A percentile compares a stretch with the other conserved stretches of the same genome.
phyloP scores from a whole-genome alignment of 2,797 vertebrate species.

The Sus cebifrons region DNA sequence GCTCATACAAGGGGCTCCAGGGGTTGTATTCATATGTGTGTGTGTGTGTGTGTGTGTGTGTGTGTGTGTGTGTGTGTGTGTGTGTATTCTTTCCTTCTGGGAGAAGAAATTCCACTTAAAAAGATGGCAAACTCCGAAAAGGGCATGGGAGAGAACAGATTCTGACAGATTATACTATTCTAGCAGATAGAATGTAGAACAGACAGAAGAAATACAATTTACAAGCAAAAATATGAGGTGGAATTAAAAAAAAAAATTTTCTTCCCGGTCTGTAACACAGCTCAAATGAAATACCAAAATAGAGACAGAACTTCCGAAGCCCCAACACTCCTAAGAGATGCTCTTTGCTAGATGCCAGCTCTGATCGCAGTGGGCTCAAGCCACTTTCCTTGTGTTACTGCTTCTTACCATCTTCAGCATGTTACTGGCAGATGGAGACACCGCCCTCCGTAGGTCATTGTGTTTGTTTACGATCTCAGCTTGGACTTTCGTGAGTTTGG shows the following conservation, averaged over 20 bases:
- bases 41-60: not conserved
- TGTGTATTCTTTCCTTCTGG: not conserved
- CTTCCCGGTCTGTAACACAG: not conserved
- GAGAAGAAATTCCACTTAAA: not conserved
- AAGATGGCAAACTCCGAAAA: constrained; percentile 7
- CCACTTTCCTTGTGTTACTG: not conserved
- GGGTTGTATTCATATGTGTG: not conserved
- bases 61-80: too few relatives aligned
- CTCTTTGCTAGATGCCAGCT: too few relatives aligned
- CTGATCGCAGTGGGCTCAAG: not conserved
- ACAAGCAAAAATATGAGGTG: not conserved
- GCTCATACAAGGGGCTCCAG: not conserved
- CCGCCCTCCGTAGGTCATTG: constrained; percentile 68
- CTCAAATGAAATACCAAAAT: not conserved
- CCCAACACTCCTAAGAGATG: not conserved
- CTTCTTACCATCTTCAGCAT: constrained; percentile 85
- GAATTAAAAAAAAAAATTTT: not conserved
- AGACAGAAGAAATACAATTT: not conserved
- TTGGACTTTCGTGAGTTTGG: not conserved
- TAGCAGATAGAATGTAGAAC: not conserved
- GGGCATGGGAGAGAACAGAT: not conserved
- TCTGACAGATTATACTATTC: not conserved
- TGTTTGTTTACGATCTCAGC: constrained; percentile 77
- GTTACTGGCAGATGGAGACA: constrained; percentile 73
- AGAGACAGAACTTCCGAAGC: not conserved